Evolutionary conservation across 2,888 invertebrate species (phyloP).

Genomic region (Amphiduros pacificus): DNA sequence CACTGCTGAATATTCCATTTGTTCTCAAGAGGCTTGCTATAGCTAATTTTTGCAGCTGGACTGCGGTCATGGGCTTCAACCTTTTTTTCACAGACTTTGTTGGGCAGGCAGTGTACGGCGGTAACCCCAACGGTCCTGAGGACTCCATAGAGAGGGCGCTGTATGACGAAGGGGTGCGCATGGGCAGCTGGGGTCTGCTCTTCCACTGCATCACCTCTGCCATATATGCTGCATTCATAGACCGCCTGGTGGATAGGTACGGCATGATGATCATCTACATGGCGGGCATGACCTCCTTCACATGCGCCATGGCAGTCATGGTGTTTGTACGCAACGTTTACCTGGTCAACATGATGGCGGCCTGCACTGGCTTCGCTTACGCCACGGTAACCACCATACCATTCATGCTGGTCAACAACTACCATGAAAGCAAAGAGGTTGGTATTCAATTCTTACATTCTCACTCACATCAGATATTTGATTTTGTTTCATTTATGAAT

Average conservation of each 20-base stretch:
- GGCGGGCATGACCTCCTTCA: slow-evolving; percentile 64
- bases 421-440: slow-evolving; percentile 87
- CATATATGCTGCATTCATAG: slow-evolving; percentile 81
- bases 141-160: slow-evolving; percentile 48
- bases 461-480: too few species aligned
- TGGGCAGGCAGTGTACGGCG: slow-evolving; percentile 86
- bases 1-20: slow-evolving; percentile 71
- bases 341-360: slow-evolving; percentile 75
- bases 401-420: slow-evolving; percentile 90
- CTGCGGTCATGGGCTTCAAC: slow-evolving; percentile 95
- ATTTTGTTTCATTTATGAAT: too few species aligned
- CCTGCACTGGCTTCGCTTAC: slow-evolving; percentile 95
- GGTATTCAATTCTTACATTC: too few species aligned
- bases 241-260: slow-evolving; percentile 75
- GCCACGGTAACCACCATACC: slow-evolving; percentile 97
- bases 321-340: slow-evolving; percentile 80
- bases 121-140: slow-evolving; percentile 70
- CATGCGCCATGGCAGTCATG: slow-evolving; percentile 80
- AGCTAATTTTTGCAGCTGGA: slow-evolving; percentile 96
- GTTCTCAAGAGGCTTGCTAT: slow-evolving; percentile 84
- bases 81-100: slow-evolving; percentile 96
- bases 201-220: slow-evolving; percentile 76
- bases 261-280: slow-evolving; percentile 51
- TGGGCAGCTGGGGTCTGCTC: slow-evolving; percentile 95
- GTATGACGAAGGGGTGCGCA: slow-evolving; percentile 90